Base-by-base conservation (phyloP, 2,888 invertebrate species). In the Adela reaumurella region DNA sequence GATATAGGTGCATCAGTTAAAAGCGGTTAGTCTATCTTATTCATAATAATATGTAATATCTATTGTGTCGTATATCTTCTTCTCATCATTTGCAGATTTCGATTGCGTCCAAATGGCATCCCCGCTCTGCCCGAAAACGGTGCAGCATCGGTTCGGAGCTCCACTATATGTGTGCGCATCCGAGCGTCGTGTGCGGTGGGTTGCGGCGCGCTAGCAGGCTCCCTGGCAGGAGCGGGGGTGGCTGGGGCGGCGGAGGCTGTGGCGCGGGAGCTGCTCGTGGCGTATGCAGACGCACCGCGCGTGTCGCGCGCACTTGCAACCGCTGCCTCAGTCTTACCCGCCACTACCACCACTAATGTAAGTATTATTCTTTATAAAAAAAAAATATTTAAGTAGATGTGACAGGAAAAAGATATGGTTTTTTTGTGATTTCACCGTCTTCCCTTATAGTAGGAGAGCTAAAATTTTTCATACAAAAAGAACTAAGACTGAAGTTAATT, bases 71-170 rank as follows among this genome's bases (percentile, higher is more conserved):
- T n/a, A n/a, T n/a, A n/a, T n/a, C n/a, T n/a, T n/a, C n/a, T n/a
- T n/a, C n/a, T n/a, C n/a, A n/a, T n/a, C n/a, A n/a, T n/a, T 62
- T 65, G 47, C 64, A 83, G 82, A 58, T 82, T 82, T 61, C 81
- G 82, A 58, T 62, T 81, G 53, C 68, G 82, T 46, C 77, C 79
- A 20, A 74, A 68, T 58, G 69, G 70, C 10, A 70, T 77, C 53
- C 77, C 74, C 14, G 73, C 76, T n/a, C 58, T 78, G 53, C 76
- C 76, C 16, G 78, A 78, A 58, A 74, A 73, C 49, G 77, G 76
- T 6, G 74, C 76, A 1, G 76, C 77, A 16, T 76, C 74, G 1
- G 56, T 67, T 47, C 64, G 64, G 17, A 76, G 68, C 51, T 63
- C 72, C 1, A 68, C 56, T 47, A 14, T 35, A 14, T 14, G 35